These are phyloP conservation scores for Uromys caudimaculatus DNA, from an alignment of 2,797 vertebrate species.

Conservation along the genomic window DNA sequence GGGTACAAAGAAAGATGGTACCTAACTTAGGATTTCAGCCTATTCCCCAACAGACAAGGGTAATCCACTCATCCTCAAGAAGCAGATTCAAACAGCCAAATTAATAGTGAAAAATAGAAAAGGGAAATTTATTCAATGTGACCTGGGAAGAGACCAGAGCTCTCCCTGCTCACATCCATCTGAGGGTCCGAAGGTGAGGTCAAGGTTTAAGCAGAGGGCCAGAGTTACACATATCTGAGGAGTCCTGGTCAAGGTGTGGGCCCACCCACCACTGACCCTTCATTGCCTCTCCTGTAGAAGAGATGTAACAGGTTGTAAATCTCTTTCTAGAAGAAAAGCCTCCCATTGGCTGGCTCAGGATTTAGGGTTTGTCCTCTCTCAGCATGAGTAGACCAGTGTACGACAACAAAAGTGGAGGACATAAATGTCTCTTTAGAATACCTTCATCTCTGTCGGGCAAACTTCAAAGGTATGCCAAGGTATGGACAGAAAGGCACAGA, in stretches of 20 bases:
- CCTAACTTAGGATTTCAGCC: not conserved
- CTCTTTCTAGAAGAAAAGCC: not conserved
- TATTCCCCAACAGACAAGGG: not conserved
- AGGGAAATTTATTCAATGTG: not conserved
- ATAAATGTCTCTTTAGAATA: not conserved
- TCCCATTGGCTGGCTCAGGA: not conserved
- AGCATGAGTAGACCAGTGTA: not conserved
- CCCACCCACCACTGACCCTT: not conserved
- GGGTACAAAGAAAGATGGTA: not conserved
- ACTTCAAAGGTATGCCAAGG: not conserved
- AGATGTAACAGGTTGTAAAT: not conserved
- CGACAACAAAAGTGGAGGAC: not conserved
- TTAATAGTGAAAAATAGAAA: not conserved
- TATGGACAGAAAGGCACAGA: too few species aligned
- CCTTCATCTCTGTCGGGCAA: not conserved
- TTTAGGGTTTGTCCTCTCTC: not conserved
- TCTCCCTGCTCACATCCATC: not conserved
- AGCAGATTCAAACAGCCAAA: not conserved
- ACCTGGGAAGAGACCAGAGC: not conserved
- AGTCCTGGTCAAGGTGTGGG: not conserved
- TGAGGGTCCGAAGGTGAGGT: not conserved
- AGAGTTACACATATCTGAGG: not conserved
- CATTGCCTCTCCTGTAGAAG: not conserved
- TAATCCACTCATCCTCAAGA: not conserved
- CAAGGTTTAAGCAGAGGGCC: not conserved